These are phyloP conservation scores for Vireo griseus DNA, from an alignment of 2,797 vertebrate species.

Conservation along the genomic window DNA sequence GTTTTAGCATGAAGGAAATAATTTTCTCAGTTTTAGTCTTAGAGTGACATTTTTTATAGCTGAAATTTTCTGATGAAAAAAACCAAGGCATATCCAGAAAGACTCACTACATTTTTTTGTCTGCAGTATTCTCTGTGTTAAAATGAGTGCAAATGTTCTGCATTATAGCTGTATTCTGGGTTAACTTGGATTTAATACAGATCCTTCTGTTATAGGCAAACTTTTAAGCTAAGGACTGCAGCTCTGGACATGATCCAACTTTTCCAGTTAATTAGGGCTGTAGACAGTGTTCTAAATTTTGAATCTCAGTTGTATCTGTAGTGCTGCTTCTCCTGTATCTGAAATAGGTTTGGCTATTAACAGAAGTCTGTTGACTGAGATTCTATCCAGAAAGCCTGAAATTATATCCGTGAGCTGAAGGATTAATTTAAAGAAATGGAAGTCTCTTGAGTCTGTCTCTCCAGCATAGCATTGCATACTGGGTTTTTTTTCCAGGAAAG, in stretches of 20 bases:
- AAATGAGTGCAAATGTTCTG: not conserved
- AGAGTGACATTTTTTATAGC: not conserved
- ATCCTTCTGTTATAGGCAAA: not conserved
- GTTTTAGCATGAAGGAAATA: not conserved
- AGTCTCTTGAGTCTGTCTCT: not conserved
- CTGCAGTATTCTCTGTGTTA: not conserved
- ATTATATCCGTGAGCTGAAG: not conserved
- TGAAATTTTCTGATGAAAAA: not conserved
- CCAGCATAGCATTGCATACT: not conserved
- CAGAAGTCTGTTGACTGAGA: constrained; percentile 13
- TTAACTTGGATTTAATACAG: constrained; percentile 13
- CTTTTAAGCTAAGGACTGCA: not conserved
- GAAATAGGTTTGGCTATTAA: constrained; percentile 16
- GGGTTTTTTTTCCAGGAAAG: not conserved
- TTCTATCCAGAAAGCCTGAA: not conserved
- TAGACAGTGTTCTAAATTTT: constrained; percentile 48
- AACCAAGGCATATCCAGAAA: rapidly evolving
- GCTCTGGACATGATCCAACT: constrained; percentile 31
- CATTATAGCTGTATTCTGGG: not conserved
- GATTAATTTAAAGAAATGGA: not conserved
- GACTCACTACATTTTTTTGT: not conserved
- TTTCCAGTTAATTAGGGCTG: constrained; percentile 31
- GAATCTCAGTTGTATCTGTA: constrained; percentile 4
- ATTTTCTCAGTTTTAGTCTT: not conserved
- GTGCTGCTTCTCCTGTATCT: not conserved